Evolutionary conservation across 1,140 invertebrate genomes (phyloP).

Genomic region (Drosophila mojavensis): DNA sequence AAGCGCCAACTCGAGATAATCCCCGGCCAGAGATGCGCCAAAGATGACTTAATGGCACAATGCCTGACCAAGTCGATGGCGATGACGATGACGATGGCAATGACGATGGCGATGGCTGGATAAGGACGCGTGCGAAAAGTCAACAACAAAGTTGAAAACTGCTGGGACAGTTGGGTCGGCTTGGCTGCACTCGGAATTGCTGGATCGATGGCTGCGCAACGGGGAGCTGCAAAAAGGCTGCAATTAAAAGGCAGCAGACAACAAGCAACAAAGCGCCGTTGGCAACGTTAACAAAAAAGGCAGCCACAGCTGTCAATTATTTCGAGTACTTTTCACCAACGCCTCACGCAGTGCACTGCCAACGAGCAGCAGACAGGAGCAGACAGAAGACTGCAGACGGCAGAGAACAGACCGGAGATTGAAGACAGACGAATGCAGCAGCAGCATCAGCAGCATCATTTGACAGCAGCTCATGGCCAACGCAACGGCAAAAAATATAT

Average conservation of each 20-base stretch:
- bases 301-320: constrained; percentile 82
- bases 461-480: constrained; percentile 49
- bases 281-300: constrained; percentile 72
- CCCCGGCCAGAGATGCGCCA: constrained; percentile 21
- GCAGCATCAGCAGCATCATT: constrained; percentile 38
- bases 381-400: neutral
- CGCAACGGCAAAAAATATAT: constrained; percentile 7
- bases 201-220: constrained; percentile 43
- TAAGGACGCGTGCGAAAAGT: constrained; percentile 53
- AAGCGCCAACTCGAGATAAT: constrained; percentile 48
- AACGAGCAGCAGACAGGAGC: constrained; percentile 16
- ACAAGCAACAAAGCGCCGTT: constrained; percentile 43
- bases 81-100: constrained; percentile 15
- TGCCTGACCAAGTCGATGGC: constrained; percentile 44
- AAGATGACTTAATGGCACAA: constrained; percentile 72
- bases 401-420: constrained; percentile 12
- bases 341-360: constrained; percentile 70
- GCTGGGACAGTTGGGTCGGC: constrained; percentile 1
- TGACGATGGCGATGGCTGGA: constrained; percentile 23
- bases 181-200: constrained; percentile 16
- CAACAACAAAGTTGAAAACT: constrained; percentile 52
- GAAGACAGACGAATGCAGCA: constrained; percentile 22
- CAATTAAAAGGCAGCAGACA: constrained; percentile 70
- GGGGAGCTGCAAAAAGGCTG: constrained; percentile 72
- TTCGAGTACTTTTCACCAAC: constrained; percentile 83